phyloP scores from a whole-genome alignment of 2,888 invertebrate species.

The Camptogramma bilineatum region DNA sequence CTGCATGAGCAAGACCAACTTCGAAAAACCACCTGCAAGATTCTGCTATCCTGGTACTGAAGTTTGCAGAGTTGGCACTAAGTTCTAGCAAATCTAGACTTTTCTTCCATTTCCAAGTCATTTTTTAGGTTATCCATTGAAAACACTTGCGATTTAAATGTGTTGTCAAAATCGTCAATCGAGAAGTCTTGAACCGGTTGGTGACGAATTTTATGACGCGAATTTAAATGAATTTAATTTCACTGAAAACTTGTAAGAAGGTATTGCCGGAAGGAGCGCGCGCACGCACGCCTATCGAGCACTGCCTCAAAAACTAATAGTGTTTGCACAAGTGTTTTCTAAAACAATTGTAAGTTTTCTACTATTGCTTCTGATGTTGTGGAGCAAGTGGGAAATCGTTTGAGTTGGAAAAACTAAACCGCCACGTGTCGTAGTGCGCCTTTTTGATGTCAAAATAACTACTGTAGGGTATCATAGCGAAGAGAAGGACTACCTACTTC shows the following conservation, averaged over 20 bases:
- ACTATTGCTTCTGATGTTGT: conserved; percentile 78
- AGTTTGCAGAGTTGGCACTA: conserved; percentile 10
- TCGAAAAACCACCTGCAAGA: neutral
- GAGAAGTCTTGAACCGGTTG: neutral
- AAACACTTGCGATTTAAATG: conserved; percentile 12
- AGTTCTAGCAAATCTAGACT: neutral
- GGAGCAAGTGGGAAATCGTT: conserved; percentile 42
- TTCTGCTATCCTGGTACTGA: neutral
- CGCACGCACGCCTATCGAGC: conserved; percentile 57
- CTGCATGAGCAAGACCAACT: neutral
- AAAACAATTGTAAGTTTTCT: conserved; percentile 82
- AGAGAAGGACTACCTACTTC: too few species aligned
- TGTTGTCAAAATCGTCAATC: neutral
- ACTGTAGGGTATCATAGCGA: too few species aligned
- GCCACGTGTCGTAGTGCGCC: neutral
- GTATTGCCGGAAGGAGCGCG: conserved; percentile 45
- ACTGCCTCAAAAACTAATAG: conserved; percentile 69
- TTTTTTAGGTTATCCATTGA: conserved; percentile 18
- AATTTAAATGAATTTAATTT: conserved; percentile 23
- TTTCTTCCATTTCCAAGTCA: neutral
- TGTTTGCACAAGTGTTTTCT: conserved; percentile 83
- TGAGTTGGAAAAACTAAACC: neutral
- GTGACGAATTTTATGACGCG: conserved; percentile 8
- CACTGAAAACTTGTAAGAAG: conserved; percentile 38
- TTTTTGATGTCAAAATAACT: too few species aligned